These are phyloP conservation scores for Mohoua ochrocephala DNA, from an alignment of 2,113 vertebrate genomes.

Conservation along the genomic window DNA sequence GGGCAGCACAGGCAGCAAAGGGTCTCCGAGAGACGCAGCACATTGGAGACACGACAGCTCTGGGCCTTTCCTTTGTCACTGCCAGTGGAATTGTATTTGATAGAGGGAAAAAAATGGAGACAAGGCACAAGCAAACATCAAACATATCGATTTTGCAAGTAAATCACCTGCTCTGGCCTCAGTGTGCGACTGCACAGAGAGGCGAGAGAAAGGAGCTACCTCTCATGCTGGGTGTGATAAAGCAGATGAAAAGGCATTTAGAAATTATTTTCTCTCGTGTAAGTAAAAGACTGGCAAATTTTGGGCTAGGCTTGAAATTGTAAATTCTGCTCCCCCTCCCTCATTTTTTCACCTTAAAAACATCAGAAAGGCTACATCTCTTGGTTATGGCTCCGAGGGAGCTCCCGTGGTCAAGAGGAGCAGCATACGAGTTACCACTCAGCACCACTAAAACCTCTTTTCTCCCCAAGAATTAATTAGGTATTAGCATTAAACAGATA, in stretches of 20 bases:
- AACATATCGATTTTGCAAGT: slow-evolving; percentile 55
- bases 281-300: neutral
- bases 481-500: neutral
- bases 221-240: neutral
- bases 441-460: neutral
- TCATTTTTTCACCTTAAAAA: slow-evolving; percentile 10
- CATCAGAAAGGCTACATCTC: neutral
- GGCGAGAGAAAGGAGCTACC: neutral
- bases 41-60: neutral
- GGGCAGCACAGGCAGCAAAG: neutral
- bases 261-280: neutral
- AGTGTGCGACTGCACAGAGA: neutral
- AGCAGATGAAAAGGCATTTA: slow-evolving; percentile 16
- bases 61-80: neutral
- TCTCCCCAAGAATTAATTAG: slow-evolving; percentile 33
- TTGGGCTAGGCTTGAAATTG: neutral
- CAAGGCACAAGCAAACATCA: slow-evolving; percentile 56
- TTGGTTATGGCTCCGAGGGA: neutral
- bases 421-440: neutral
- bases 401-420: neutral
- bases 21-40: neutral
- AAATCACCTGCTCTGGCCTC: slow-evolving; percentile 38
- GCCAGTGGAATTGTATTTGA: slow-evolving; percentile 17
- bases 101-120: slow-evolving; percentile 25
- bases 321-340: neutral